These are phyloP conservation scores for Epinephelus moara DNA, from an alignment of 2,113 vertebrate genomes.

Conservation along the genomic window DNA sequence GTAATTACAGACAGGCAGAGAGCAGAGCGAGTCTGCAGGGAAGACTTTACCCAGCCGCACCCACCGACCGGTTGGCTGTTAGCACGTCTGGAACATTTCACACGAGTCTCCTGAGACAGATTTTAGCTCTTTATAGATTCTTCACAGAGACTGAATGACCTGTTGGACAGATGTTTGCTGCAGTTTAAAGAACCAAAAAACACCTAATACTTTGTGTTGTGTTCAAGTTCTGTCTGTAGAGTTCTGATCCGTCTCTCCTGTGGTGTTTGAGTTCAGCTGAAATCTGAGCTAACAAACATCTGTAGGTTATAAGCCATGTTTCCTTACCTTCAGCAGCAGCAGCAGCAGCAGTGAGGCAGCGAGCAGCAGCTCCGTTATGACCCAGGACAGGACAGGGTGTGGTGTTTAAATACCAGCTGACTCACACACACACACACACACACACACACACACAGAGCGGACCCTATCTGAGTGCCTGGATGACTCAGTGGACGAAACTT, in stretches of 20 bases:
- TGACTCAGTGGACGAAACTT: constrained; percentile 53
- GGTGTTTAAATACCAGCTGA: constrained; percentile 79
- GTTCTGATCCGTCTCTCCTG: no score
- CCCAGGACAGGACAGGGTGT: constrained; percentile 69
- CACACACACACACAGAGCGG: background rate
- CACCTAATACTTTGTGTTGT: background rate
- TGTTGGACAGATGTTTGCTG: background rate
- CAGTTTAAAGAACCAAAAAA: background rate
- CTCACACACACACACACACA: constrained; percentile 25
- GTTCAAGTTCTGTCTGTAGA: no score
- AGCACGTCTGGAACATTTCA: background rate
- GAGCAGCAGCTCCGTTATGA: constrained; percentile 71
- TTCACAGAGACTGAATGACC: background rate
- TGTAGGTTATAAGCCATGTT: no score
- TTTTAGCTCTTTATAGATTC: background rate
- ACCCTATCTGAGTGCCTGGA: background rate
- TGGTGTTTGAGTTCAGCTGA: background rate
- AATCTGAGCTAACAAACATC: background rate
- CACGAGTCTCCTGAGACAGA: background rate
- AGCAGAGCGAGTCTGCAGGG: background rate
- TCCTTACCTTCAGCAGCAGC: constrained; percentile 75
- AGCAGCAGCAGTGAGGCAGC: constrained; percentile 43
- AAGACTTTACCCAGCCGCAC: constrained; percentile 21
- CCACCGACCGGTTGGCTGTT: background rate
- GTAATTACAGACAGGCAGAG: background rate